A percentile compares a stretch with the other conserved stretches of the same genome.
phyloP scores from a whole-genome alignment of 2,113 vertebrate species.

The Dunckerocampus dactyliophorus region DNA sequence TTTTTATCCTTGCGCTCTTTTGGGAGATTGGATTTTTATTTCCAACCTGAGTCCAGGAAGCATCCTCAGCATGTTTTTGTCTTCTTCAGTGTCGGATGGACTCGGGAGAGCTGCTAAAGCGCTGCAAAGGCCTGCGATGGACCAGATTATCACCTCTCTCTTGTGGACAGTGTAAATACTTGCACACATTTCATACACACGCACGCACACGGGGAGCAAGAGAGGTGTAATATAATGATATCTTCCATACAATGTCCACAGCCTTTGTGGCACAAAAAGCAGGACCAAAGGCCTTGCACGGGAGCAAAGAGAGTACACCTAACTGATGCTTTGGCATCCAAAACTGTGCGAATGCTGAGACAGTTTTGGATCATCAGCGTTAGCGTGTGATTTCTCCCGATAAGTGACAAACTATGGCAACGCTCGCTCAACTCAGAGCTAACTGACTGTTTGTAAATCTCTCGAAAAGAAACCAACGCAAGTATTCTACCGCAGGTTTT shows the following conservation, averaged over 20 bases:
- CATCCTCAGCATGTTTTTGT: conserved; percentile 2
- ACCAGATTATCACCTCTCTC: conserved; percentile 28
- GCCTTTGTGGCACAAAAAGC: conserved; percentile 41
- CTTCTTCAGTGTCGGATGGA: conserved; percentile 28
- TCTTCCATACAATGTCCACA: conserved; percentile 42
- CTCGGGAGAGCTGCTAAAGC: conserved; percentile 14
- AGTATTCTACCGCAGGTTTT: conserved; percentile 68
- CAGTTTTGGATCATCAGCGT: conserved; percentile 50
- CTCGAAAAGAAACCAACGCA: conserved; percentile 51
- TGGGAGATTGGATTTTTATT: conserved; percentile 17
- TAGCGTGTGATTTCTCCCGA: conserved; percentile 56
- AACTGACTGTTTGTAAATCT: conserved; percentile 65
- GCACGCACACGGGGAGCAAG: conserved; percentile 17
- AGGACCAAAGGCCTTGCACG: conserved; percentile 66
- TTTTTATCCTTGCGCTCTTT: conserved; percentile 16
- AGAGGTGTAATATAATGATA: conserved; percentile 35
- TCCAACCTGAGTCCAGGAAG: conserved; percentile 29
- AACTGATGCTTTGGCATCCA: conserved; percentile 40
- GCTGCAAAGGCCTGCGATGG: conserved; percentile 18
- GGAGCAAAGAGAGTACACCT: conserved; percentile 55
- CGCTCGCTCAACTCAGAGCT: conserved; percentile 47
- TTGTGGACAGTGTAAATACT: conserved; percentile 40
- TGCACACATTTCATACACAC: conserved; percentile 18
- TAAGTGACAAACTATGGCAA: conserved; percentile 51
- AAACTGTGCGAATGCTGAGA: conserved; percentile 40